phyloP scores from a whole-genome alignment of 35 echinoderm and acorn worm genomes.

The Hemicentrotus pulcherrimus region DNA sequence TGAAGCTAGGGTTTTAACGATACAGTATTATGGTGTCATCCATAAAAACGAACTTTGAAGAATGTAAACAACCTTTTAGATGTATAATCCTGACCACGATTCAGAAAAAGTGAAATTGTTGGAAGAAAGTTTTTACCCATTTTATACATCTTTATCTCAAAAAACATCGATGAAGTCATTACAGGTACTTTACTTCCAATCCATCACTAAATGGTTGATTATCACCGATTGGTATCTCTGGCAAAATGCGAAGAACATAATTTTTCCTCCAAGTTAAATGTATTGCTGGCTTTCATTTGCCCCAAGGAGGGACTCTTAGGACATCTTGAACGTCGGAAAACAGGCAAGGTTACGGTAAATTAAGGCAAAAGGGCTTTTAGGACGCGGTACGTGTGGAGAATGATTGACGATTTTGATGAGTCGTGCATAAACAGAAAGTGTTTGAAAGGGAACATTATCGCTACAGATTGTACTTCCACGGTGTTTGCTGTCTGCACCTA shows the following conservation, averaged over 20 bases:
- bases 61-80: no score
- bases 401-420: not conserved
- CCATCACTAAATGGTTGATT: not conserved
- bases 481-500: not conserved
- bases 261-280: not conserved
- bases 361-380: constrained; percentile 3
- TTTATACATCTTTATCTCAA: no score
- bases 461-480: not conserved
- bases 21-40: no score
- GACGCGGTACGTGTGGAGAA: not conserved
- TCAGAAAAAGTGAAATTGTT: no score
- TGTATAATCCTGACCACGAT: no score
- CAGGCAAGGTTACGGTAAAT: not conserved
- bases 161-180: no score
- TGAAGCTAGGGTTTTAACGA: no score
- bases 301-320: not conserved
- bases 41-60: no score
- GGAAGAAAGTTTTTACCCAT: no score
- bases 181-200: no score
- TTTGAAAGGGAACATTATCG: not conserved
- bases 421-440: not conserved
- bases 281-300: not conserved
- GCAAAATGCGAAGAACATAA: not conserved
- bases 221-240: not conserved
- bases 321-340: not conserved